phyloP scores from a whole-genome alignment of 2,797 vertebrate species.

The Gorsachius magnificus region DNA sequence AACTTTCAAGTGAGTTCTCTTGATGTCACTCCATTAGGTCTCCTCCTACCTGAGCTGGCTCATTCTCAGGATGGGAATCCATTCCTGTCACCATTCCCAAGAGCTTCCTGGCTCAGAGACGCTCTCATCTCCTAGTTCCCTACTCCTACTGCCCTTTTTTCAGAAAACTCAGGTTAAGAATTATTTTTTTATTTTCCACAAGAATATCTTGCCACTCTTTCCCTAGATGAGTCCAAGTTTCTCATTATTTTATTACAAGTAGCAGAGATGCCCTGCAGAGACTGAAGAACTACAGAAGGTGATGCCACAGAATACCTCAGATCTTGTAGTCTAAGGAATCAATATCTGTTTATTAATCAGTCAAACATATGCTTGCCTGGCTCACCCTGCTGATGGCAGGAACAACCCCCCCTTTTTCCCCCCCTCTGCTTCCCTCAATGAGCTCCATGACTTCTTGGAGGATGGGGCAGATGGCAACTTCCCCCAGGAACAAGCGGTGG shows the following conservation, averaged over 20 bases:
- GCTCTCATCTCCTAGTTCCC: background rate
- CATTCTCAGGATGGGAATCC: background rate
- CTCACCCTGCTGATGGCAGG: no score
- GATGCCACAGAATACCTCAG: background rate
- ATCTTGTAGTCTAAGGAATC: background rate
- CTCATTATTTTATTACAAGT: background rate
- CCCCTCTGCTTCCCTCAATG: no score
- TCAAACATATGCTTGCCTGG: no score
- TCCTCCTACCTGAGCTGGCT: background rate
- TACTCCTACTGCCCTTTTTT: background rate
- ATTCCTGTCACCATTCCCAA: background rate
- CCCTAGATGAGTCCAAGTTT: accelerated
- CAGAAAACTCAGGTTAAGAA: background rate
- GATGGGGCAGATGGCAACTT: no score
- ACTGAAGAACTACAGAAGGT: background rate
- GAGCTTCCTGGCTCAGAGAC: background rate
- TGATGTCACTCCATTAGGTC: background rate
- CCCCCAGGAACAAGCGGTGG: no score
- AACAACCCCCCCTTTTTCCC: no score
- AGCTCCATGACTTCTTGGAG: no score
- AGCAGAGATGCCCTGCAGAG: background rate
- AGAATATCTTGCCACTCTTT: background rate
- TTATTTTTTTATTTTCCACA: background rate
- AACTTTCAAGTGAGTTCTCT: background rate
- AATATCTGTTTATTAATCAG: background rate